Base-by-base conservation (phyloP, 1,140 invertebrate species). In the Atta texana region DNA sequence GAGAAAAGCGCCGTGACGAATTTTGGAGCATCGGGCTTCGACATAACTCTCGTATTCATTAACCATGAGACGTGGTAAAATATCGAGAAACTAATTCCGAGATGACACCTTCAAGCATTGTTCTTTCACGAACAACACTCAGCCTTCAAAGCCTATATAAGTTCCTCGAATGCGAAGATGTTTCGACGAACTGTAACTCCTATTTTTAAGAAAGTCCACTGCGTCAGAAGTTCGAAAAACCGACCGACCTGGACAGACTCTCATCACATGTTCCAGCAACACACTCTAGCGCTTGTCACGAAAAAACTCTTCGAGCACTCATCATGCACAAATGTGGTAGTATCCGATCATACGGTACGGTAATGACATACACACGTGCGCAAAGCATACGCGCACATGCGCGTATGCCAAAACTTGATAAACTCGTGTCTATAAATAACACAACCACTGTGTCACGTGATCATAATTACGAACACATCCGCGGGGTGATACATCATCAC, bases 1-100 rank as follows among this genome's bases (percentile, higher is more conserved):
- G 98, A 97, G 95, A 98, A 98, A 68, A 99, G 96, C 85, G 98
- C 98, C 94, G 98, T 97, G 12, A 99, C 98, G 89, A 98, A 96
- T 93, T 97, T 96, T 91, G 97, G 97, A 93, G 97, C 96, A 88
- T 95, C 95, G 28, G 89, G 31, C 53, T 95, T 95, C 87, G 94
- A 93, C 95, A 95, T 95, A 55, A 59, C 68, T 75, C 44, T 61
- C 7, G 55, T 49, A 39, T 34, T 75, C 7, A 6, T 34, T 49
- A 49, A 51, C n/a, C 8, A 4, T n/a, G 12, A 34, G 18, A n/a
- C 39, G 34, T 72, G 12, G 31, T 34, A 57, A 7, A 82, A 75
- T 21, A 12, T 34, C 21, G 55, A n/a, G 1, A 16, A 5, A 3
- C n/a, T 75, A 75, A 69, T 57, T 57, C 49, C 53, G 49, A 49